Evolutionary conservation across 2,797 vertebrate species (phyloP).

Genomic region (Phoxinus dragarum): DNA sequence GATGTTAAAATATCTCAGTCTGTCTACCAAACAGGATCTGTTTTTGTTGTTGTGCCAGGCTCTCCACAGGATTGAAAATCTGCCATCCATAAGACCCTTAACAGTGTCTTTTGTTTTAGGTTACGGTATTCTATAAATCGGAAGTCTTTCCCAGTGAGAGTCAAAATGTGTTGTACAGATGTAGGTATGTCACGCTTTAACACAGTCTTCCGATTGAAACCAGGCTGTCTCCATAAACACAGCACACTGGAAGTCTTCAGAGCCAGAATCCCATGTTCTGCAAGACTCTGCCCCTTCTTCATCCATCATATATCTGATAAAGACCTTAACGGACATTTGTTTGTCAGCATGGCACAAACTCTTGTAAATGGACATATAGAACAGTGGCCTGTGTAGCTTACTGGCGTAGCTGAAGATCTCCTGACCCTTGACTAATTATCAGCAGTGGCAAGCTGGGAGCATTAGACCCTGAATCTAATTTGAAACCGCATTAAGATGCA

Average conservation of each 20-base stretch:
- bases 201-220: constrained; percentile 51
- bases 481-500: constrained; percentile 72
- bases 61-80: constrained; percentile 46
- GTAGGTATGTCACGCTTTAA: constrained; percentile 55
- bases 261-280: constrained; percentile 23
- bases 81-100: constrained; percentile 43
- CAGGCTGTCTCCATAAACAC: constrained; percentile 54
- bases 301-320: constrained; percentile 53
- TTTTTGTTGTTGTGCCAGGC: constrained; percentile 56
- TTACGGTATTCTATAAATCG: constrained; percentile 46
- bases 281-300: constrained; percentile 31
- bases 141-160: constrained; percentile 47
- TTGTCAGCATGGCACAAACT: constrained; percentile 64
- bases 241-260: constrained; percentile 34
- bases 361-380: constrained; percentile 55
- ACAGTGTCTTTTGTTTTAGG: constrained; percentile 53
- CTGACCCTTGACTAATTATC: constrained; percentile 73
- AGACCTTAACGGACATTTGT: constrained; percentile 67
- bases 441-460: constrained; percentile 52
- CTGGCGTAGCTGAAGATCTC: constrained; percentile 65
- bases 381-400: constrained; percentile 67
- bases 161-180: constrained; percentile 62
- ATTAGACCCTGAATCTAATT: constrained; percentile 65
- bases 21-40: constrained; percentile 54
- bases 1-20: constrained; percentile 36